Percentiles rank a stretch among this genome's conserved stretches.
Conservation (phyloP, 2,888 invertebrate genomes). For the Creontiades dilutus region DNA sequence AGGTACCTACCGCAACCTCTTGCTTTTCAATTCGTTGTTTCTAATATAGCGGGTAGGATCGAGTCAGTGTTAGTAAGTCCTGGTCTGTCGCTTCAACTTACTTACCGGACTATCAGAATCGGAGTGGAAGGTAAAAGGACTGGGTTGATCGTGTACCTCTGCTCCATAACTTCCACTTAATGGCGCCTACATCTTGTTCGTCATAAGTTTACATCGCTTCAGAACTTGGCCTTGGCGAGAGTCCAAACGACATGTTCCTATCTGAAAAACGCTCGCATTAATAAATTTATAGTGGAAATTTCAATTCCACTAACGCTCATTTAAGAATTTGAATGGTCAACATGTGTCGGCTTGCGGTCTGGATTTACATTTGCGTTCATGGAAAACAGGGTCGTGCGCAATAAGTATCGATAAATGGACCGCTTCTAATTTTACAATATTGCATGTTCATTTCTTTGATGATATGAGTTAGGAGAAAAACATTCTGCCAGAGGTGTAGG, state of each 20-base stretch:
- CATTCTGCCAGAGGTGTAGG: too few species aligned
- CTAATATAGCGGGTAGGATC: too few species aligned
- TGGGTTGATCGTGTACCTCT: background rate
- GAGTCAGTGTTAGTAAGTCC: too few species aligned
- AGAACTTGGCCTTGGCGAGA: background rate
- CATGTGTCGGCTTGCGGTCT: background rate
- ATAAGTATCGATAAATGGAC: too few species aligned
- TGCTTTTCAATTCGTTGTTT: background rate
- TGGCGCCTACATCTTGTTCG: background rate
- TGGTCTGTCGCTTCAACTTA: background rate
- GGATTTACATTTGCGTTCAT: too few species aligned
- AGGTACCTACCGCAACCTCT: background rate
- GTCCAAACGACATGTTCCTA: background rate
- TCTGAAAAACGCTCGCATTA: background rate
- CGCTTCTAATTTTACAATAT: too few species aligned
- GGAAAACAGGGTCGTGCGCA: too few species aligned
- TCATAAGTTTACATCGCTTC: background rate
- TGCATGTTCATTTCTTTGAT: too few species aligned
- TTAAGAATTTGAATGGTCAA: background rate
- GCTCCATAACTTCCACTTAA: slow-evolving; percentile 18
- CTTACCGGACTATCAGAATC: background rate
- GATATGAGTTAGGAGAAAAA: too few species aligned
- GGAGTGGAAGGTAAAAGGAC: background rate
- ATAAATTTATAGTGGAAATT: background rate
- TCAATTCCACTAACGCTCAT: background rate